phyloP scores from a whole-genome alignment of 1,140 invertebrate genomes.

The Drosophila repletoides region DNA sequence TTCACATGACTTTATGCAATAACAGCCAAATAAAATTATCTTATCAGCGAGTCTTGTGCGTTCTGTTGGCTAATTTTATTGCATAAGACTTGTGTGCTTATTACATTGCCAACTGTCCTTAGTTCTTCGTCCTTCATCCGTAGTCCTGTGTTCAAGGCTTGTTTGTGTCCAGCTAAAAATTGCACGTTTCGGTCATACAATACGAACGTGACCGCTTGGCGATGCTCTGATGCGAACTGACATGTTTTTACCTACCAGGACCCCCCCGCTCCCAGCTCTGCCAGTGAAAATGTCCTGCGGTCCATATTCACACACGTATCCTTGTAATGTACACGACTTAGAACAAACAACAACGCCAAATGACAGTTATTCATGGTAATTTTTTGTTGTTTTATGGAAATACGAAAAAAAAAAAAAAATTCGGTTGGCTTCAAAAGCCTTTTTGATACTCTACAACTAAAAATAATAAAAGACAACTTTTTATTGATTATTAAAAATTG shows the following conservation, averaged over 20 bases:
- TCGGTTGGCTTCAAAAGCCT: not conserved
- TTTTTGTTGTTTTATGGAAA: conserved; percentile 51
- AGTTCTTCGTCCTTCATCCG: not conserved
- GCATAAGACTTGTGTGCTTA: conserved; percentile 77
- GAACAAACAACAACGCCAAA: conserved; percentile 52
- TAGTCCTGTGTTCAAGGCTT: not conserved
- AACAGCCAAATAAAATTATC: conserved; percentile 78
- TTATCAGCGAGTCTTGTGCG: conserved; percentile 57
- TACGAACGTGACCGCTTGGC: conserved; percentile 69
- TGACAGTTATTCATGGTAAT: conserved; percentile 78
- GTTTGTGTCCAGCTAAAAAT: conserved; percentile 44
- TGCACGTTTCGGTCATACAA: conserved; percentile 75
- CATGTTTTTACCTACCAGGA: conserved; percentile 22
- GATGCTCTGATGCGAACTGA: conserved; percentile 40
- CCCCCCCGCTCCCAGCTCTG: not conserved
- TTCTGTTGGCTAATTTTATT: conserved; percentile 67
- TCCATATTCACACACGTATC: conserved; percentile 45
- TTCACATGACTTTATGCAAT: conserved; percentile 80
- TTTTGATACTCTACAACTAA: conserved; percentile 37
- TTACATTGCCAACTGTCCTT: conserved; percentile 45
- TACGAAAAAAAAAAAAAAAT: not conserved
- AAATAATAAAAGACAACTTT: too few species aligned
- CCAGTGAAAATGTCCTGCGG: conserved; percentile 32
- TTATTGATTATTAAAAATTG: too few species aligned
- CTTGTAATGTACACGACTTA: conserved; percentile 67